Conservation (phyloP, 2,888 invertebrate species). For the Antheraea yamamai region DNA sequence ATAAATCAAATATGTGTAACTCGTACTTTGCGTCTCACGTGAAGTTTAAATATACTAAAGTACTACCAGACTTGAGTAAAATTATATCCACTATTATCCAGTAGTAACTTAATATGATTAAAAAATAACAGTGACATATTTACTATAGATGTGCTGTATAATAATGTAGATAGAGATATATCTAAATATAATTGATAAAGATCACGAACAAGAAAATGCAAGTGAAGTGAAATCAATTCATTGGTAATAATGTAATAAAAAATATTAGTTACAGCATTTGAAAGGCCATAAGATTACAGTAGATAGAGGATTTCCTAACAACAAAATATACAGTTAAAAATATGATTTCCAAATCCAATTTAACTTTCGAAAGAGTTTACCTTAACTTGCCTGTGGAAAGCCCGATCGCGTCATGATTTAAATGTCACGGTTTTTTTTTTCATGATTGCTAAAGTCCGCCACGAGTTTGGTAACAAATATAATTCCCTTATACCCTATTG, state of each 20-base stretch:
- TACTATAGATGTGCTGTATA: too few relatives aligned
- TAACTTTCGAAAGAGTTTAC: conserved; percentile 9
- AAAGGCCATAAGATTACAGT: conserved; percentile 3
- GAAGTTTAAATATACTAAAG: too few relatives aligned
- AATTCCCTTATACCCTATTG: background rate
- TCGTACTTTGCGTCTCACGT: too few relatives aligned
- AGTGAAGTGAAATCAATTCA: background rate
- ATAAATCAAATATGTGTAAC: too few relatives aligned
- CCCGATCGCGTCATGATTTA: conserved; percentile 20
- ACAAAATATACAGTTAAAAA: conserved; percentile 8
- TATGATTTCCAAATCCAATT: conserved; percentile 3
- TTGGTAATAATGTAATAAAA: background rate
- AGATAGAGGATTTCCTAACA: background rate
- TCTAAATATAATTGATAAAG: background rate
- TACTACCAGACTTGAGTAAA: too few relatives aligned
- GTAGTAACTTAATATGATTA: too few relatives aligned
- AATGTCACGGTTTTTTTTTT: conserved; percentile 2
- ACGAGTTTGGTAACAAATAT: background rate
- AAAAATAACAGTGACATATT: too few relatives aligned
- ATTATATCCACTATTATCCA: too few relatives aligned
- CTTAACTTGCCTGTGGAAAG: background rate
- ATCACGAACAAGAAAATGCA: background rate
- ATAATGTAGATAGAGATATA: too few relatives aligned
- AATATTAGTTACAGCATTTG: background rate
- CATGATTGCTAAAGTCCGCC: background rate